Evolutionary conservation across 2,797 vertebrate genomes (phyloP).

Genomic region (Artibeus jamaicensis): DNA sequence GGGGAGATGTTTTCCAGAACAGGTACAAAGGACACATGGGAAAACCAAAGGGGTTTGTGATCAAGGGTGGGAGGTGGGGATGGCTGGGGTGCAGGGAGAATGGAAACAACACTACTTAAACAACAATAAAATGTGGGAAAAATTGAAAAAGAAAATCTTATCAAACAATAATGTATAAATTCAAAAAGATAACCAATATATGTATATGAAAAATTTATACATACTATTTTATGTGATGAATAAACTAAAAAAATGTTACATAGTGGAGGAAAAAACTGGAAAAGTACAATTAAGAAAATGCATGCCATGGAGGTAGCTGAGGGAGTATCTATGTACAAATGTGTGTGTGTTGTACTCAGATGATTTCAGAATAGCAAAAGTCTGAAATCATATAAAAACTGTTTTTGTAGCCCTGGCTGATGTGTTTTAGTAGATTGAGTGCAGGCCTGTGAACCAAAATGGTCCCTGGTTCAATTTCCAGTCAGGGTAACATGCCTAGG

Average conservation of each 20-base stretch:
- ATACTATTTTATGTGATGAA: background rate
- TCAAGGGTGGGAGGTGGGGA: too few species aligned
- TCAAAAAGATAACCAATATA: background rate
- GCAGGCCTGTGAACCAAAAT: too few species aligned
- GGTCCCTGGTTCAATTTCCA: too few species aligned
- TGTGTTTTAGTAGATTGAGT: too few species aligned
- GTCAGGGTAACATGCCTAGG: too few species aligned
- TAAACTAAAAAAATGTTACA: slow-evolving; percentile 23
- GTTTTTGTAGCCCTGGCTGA: background rate
- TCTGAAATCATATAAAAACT: background rate
- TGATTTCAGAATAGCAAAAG: background rate
- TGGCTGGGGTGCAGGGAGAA: too few species aligned
- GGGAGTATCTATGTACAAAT: background rate
- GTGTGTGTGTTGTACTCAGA: background rate
- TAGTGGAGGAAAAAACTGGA: background rate
- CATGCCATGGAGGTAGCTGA: background rate
- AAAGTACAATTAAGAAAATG: background rate
- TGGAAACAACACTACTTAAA: too few species aligned
- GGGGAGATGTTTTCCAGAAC: too few species aligned
- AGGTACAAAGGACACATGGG: too few species aligned
- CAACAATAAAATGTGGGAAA: too few species aligned
- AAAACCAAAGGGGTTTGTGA: too few species aligned
- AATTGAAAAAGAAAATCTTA: too few species aligned
- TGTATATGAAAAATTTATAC: background rate
- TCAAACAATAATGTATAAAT: slow-evolving; percentile 15